Evolutionary conservation across 2,888 invertebrate species (phyloP).

Genomic region (Sarcophaga variegata): DNA sequence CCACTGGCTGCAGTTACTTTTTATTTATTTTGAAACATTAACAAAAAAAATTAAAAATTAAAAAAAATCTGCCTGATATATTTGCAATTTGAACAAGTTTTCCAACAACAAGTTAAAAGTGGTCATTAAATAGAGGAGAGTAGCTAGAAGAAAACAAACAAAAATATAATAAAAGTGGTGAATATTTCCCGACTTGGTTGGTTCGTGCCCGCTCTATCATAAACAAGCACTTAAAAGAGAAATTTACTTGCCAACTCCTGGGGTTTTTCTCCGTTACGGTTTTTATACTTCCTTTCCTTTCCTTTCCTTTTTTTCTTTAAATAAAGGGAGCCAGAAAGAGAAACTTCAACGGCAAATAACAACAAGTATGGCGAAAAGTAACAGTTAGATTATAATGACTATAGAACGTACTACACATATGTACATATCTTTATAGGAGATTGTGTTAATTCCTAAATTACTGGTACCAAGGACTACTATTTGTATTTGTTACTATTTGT

Average conservation of each 20-base stretch:
- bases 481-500: too few relatives aligned
- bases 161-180: conserved; percentile 33
- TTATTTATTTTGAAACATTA: not conserved
- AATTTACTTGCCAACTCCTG: conserved; percentile 63
- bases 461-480: too few relatives aligned
- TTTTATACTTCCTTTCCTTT: conserved; percentile 18
- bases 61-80: conserved; percentile 37
- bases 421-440: too few relatives aligned
- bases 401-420: too few relatives aligned
- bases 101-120: conserved; percentile 67
- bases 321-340: conserved; percentile 16
- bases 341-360: conserved; percentile 56
- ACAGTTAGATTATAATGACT: too few relatives aligned
- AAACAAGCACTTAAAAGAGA: conserved; percentile 62
- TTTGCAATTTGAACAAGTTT: conserved; percentile 63
- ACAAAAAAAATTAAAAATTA: not conserved
- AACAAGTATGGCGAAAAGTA: conserved; percentile 7
- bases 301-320: conserved; percentile 5
- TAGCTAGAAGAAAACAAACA: conserved; percentile 38
- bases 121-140: conserved; percentile 51
- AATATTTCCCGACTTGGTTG: conserved; percentile 47
- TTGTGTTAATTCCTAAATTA: too few relatives aligned
- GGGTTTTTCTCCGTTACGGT: conserved; percentile 23
- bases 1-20: not conserved
- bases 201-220: conserved; percentile 49